Conservation (phyloP, 1,140 invertebrate genomes). For the Lineus longissimus region DNA sequence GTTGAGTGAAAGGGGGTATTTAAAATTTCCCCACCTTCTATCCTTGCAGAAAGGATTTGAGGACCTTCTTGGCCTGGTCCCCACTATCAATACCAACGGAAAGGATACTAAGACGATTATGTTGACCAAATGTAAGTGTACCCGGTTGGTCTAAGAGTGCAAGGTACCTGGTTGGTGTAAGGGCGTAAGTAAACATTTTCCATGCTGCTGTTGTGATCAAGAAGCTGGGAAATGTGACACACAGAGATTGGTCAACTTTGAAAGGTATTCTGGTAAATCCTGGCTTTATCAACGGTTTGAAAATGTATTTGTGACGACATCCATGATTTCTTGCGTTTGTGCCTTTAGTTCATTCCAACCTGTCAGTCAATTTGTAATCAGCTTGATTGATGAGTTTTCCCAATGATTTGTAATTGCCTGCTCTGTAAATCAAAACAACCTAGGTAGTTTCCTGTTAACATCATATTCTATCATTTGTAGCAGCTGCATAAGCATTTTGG, state of each 20-base stretch:
- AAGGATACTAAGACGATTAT: conserved; percentile 90
- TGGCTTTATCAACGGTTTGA: too few relatives aligned
- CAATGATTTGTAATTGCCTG: too few relatives aligned
- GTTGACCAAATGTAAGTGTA: conserved; percentile 76
- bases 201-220: neutral
- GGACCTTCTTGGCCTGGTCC: conserved; percentile 83
- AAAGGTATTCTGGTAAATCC: too few relatives aligned
- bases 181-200: neutral
- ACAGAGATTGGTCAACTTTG: neutral
- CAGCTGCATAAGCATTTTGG: too few relatives aligned
- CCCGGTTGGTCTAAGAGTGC: neutral
- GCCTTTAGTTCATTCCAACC: too few relatives aligned
- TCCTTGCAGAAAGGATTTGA: conserved; percentile 78
- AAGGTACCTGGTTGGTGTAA: neutral
- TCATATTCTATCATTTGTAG: too few relatives aligned
- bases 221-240: neutral
- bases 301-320: too few relatives aligned
- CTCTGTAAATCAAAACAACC: too few relatives aligned
- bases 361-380: too few relatives aligned
- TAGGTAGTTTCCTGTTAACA: too few relatives aligned
- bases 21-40: neutral
- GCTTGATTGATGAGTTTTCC: too few relatives aligned
- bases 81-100: conserved; percentile 74
- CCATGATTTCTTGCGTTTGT: too few relatives aligned
- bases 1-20: neutral